Conservation (phyloP, 2,113 vertebrate genomes). For the Porphyrio hochstetteri region DNA sequence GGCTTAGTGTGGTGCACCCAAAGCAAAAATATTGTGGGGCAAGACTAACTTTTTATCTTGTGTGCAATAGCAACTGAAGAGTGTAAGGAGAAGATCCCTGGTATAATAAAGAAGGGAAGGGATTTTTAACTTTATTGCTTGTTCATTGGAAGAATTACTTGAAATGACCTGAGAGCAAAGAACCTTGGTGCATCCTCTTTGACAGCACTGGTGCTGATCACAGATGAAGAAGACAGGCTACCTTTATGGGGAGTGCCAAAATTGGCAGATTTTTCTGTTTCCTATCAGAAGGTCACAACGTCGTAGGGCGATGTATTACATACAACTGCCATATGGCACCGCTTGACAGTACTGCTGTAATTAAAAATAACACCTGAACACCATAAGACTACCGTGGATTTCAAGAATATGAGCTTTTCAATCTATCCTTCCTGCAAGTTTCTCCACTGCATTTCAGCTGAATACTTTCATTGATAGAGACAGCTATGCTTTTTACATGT, state of each 20-base stretch:
- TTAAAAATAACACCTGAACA: slow-evolving; percentile 43
- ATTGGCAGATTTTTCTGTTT: slow-evolving; percentile 36
- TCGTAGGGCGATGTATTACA: slow-evolving; percentile 5
- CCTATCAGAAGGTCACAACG: slow-evolving; percentile 26
- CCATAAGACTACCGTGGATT: not conserved
- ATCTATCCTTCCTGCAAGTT: not conserved
- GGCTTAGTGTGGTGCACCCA: not conserved
- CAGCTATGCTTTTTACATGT: not conserved
- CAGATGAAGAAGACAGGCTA: not conserved
- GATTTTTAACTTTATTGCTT: not conserved
- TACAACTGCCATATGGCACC: slow-evolving; percentile 57
- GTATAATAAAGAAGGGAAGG: not conserved
- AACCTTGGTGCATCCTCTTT: not conserved
- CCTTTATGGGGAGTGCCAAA: slow-evolving; percentile 5
- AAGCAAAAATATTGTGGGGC: not conserved
- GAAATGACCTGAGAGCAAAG: not conserved
- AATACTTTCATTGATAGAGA: not conserved
- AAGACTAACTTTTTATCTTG: not conserved
- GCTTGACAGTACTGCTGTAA: not conserved
- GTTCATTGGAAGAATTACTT: not conserved
- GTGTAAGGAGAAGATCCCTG: not conserved
- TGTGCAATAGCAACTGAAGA: not conserved
- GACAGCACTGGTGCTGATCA: not conserved
- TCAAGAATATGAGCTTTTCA: not conserved
- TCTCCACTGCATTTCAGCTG: not conserved